These are phyloP conservation scores for Montipora efflorescens DNA, from an alignment of 64 coral and sea anemone genomes.

Conservation along the genomic window DNA sequence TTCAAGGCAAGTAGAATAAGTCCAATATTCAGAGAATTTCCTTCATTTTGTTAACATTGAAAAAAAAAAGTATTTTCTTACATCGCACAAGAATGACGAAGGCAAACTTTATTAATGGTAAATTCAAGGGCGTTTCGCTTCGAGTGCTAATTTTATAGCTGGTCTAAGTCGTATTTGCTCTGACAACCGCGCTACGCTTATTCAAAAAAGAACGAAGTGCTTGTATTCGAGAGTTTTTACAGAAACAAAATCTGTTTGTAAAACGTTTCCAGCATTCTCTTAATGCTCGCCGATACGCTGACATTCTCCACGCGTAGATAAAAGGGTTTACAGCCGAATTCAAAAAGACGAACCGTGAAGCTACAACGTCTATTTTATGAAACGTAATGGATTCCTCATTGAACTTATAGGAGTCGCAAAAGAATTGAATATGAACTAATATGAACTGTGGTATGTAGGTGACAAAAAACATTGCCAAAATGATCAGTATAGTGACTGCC, in stretches of 20 bases:
- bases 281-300: conserved; percentile 16
- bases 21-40: too few species aligned
- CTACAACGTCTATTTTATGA: conserved; percentile 23
- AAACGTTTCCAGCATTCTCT: conserved; percentile 3
- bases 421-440: background rate
- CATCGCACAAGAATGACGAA: too few species aligned
- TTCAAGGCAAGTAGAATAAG: too few species aligned
- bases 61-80: too few species aligned
- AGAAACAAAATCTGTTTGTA: background rate
- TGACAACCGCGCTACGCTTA: background rate
- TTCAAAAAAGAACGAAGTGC: background rate
- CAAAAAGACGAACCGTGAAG: background rate
- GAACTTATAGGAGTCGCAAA: background rate
- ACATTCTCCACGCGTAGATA: conserved; percentile 37
- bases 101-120: too few species aligned
- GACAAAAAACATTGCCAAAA: background rate
- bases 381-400: conserved; percentile 4
- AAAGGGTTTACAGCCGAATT: conserved; percentile 42
- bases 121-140: too few species aligned
- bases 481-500: conserved; percentile 3
- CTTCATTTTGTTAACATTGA: too few species aligned
- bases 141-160: too few species aligned
- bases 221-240: background rate
- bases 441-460: conserved; percentile 21
- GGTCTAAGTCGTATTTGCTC: too few species aligned